These are phyloP conservation scores for Drosophila sproati DNA, from an alignment of 1,140 invertebrate genomes.

Conservation along the genomic window DNA sequence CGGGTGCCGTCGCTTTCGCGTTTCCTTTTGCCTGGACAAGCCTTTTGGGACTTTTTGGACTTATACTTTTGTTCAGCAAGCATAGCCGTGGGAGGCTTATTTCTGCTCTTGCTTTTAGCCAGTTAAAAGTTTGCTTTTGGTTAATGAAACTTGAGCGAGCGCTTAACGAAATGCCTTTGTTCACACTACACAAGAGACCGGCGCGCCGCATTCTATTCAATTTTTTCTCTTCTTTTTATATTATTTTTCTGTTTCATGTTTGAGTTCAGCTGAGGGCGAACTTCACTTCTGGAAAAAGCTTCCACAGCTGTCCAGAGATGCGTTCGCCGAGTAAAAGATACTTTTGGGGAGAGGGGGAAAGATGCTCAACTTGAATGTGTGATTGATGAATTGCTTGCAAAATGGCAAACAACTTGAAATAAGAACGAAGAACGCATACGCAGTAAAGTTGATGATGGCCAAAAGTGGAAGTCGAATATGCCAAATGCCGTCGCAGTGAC, in stretches of 20 bases:
- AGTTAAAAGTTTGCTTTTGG: conserved; percentile 65
- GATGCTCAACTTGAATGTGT: conserved; percentile 36
- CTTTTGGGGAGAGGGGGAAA: conserved; percentile 5
- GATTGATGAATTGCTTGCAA: conserved; percentile 57
- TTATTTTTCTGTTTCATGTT: conserved; percentile 25
- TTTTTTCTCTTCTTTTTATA: background rate
- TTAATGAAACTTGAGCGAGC: conserved; percentile 76
- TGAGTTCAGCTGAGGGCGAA: conserved; percentile 22
- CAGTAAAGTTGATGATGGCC: conserved; percentile 31
- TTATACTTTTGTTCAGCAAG: conserved; percentile 33
- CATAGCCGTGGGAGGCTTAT: conserved; percentile 11
- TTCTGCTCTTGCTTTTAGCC: conserved; percentile 32
- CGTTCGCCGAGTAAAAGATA: conserved; percentile 39
- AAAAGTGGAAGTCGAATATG: conserved; percentile 24
- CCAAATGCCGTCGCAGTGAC: conserved; percentile 16
- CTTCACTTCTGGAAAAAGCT: conserved; percentile 14
- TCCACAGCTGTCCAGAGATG: conserved; percentile 34
- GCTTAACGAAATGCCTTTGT: conserved; percentile 79
- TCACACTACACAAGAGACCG: conserved; percentile 31
- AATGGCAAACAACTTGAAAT: conserved; percentile 26
- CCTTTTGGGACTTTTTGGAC: conserved; percentile 38
- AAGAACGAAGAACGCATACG: conserved; percentile 21
- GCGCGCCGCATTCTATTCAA: conserved; percentile 5
- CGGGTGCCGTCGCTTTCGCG: conserved; percentile 18
- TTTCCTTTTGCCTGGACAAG: conserved; percentile 39